Evolutionary conservation across 2,113 vertebrate species (phyloP).

Genomic region (Eulemur rufifrons): DNA sequence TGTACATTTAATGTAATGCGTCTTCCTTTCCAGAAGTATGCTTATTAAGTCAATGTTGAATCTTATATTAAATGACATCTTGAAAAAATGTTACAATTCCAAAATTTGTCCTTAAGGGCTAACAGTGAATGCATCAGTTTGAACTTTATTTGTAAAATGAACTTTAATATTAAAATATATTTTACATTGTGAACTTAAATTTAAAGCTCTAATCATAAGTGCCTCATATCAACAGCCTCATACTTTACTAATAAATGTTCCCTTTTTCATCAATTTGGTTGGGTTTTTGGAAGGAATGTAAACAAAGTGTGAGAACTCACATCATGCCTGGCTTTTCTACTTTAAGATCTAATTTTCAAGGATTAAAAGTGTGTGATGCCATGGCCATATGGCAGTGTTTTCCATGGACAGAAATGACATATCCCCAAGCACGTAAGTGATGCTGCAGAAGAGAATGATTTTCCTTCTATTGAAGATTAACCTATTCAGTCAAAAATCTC

Average conservation of each 20-base stretch:
- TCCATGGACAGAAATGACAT: conserved; percentile 23
- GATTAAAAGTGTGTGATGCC: conserved; percentile 51
- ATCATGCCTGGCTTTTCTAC: conserved; percentile 16
- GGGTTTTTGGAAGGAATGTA: conserved; percentile 23
- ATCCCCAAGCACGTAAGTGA: conserved; percentile 14
- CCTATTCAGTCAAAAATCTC: conserved; percentile 43
- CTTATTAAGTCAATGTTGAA: neutral
- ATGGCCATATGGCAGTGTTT: conserved; percentile 59
- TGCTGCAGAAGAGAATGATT: neutral
- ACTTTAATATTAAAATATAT: neutral
- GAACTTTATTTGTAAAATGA: neutral
- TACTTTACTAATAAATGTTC: neutral
- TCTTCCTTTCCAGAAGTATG: conserved; percentile 25
- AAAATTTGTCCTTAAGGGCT: neutral
- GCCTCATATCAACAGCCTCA: neutral
- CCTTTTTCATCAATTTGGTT: neutral
- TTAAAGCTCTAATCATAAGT: neutral
- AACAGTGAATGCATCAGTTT: neutral
- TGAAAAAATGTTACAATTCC: neutral
- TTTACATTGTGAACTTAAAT: neutral
- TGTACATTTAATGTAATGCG: neutral
- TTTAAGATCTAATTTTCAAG: conserved; percentile 65
- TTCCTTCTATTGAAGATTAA: conserved; percentile 27
- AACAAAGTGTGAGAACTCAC: conserved; percentile 22
- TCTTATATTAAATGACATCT: neutral